Conservation (phyloP, 2,888 invertebrate species). For the Elmis aenea region DNA sequence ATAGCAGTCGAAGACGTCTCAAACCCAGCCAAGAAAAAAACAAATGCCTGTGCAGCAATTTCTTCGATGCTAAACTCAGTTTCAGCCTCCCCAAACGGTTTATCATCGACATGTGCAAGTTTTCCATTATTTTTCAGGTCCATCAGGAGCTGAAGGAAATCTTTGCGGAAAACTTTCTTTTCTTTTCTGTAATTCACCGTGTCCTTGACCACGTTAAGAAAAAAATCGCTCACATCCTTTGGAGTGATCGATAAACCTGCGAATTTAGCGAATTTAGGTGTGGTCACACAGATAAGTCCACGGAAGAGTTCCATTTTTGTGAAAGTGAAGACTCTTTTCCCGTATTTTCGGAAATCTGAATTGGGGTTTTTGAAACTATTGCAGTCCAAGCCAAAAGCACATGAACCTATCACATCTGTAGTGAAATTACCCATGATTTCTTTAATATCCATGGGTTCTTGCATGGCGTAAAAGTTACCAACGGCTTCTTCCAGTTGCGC, state of each 20-base stretch:
- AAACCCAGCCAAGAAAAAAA: constrained; percentile 49
- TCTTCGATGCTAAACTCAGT: constrained; percentile 22
- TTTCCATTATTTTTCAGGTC: constrained; percentile 24
- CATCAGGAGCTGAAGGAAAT: constrained; percentile 41
- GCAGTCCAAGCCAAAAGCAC: constrained; percentile 4
- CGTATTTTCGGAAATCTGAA: constrained; percentile 1
- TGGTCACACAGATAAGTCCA: not conserved
- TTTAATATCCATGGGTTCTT: not conserved
- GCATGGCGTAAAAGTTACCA: not conserved
- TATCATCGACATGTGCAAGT: constrained; percentile 2
- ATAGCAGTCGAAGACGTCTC: constrained; percentile 48
- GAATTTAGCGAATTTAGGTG: constrained; percentile 15
- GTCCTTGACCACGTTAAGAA: constrained; percentile 27
- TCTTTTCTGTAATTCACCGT: constrained; percentile 28
- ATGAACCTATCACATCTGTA: constrained; percentile 4
- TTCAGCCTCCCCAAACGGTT: too few relatives aligned
- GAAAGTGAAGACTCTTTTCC: constrained; percentile 1
- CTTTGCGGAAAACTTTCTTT: constrained; percentile 27
- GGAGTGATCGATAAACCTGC: constrained; percentile 24
- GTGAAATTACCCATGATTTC: constrained; percentile 2
- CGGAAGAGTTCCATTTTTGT: not conserved
- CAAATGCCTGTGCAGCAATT: constrained; percentile 41
- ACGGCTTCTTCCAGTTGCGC: constrained; percentile 1
- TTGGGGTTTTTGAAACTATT: constrained; percentile 4
- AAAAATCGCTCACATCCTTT: constrained; percentile 26